phyloP scores from a whole-genome alignment of 2,888 invertebrate genomes.

The Dryococelus australis region DNA sequence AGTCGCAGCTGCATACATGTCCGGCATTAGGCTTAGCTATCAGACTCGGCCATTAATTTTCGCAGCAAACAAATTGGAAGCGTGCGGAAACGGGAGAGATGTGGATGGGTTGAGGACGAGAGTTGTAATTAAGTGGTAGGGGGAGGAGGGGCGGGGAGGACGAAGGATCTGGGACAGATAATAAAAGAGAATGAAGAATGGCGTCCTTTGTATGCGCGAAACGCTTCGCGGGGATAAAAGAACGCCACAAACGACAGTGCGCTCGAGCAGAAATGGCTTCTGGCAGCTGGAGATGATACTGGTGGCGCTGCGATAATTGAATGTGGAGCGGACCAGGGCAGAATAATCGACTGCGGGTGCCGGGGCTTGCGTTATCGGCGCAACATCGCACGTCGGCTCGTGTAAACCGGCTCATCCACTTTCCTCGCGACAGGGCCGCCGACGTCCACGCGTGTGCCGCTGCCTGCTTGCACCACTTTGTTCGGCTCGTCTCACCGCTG shows the following conservation, averaged over 20 bases:
- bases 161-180: background rate
- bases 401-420: no score
- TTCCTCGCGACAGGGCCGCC: no score
- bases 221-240: background rate
- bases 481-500: no score
- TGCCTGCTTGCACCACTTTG: no score
- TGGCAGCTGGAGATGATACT: background rate
- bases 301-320: background rate
- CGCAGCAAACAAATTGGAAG: background rate
- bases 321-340: background rate
- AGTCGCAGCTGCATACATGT: background rate
- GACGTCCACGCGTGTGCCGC: no score
- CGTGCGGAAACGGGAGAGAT: background rate
- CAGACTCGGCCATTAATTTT: background rate
- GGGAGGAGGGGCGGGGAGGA: background rate
- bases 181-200: constrained; percentile 10
- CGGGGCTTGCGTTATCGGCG: no score
- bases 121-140: background rate
- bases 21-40: no score
- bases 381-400: no score
- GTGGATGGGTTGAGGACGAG: background rate
- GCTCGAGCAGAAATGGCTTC: background rate
- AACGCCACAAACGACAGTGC: background rate
- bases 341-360: no score
- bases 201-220: background rate